These are phyloP conservation scores for Quadriops clusia DNA, from an alignment of 2,888 invertebrate species.

Conservation along the genomic window DNA sequence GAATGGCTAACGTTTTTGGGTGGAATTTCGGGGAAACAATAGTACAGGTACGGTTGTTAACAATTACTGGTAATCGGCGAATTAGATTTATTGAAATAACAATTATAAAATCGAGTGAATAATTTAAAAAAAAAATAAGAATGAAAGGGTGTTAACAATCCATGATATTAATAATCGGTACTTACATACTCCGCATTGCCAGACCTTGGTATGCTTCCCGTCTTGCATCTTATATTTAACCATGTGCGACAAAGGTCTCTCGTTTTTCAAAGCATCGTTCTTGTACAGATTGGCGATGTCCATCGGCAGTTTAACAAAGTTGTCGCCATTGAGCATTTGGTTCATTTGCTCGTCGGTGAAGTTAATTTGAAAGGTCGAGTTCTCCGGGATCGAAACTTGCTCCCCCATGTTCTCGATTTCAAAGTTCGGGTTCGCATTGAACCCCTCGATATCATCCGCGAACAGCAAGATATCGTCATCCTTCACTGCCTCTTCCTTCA, in stretches of 20 bases:
- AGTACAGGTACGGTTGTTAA: too few species aligned
- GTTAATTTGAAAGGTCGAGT: constrained; percentile 14
- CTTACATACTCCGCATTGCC: constrained; percentile 68
- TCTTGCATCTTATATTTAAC: constrained; percentile 56
- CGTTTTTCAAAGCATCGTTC: constrained; percentile 13
- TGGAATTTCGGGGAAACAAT: too few species aligned
- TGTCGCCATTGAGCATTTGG: constrained; percentile 15
- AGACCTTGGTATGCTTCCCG: constrained; percentile 55
- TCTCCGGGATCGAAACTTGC: constrained; percentile 16
- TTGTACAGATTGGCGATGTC: constrained; percentile 9
- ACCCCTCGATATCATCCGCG: constrained; percentile 13
- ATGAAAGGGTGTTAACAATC: constrained; percentile 1
- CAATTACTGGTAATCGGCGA: too few species aligned
- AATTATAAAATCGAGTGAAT: background rate
- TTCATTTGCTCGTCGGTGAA: constrained; percentile 18
- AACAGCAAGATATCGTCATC: constrained; percentile 26
- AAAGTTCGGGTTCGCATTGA: constrained; percentile 11
- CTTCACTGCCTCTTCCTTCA: constrained; percentile 26
- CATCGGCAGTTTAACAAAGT: constrained; percentile 8
- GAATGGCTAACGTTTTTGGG: too few species aligned
- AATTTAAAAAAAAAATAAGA: background rate
- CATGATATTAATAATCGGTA: constrained; percentile 18
- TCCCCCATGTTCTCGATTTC: constrained; percentile 16
- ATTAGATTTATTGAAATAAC: too few species aligned
- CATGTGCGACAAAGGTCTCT: constrained; percentile 39